Conservation (phyloP, 1,140 invertebrate genomes). For the Drosophila arawakana region DNA sequence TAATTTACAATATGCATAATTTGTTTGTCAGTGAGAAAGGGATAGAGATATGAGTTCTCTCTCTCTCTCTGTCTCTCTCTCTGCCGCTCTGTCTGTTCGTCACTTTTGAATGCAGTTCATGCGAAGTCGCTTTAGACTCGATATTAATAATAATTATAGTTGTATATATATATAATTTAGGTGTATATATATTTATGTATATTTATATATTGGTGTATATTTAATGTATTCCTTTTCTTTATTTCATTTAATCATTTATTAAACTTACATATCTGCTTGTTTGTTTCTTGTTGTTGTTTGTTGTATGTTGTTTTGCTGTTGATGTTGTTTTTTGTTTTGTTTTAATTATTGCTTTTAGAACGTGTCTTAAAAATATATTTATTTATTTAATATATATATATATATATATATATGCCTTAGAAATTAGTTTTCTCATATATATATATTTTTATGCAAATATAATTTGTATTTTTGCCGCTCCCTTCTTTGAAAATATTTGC, state of each 20-base stretch:
- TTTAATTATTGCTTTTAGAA: slow-evolving; percentile 81
- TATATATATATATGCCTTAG: slow-evolving; percentile 61
- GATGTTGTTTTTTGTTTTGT: slow-evolving; percentile 59
- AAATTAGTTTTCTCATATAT: slow-evolving; percentile 37
- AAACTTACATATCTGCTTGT: slow-evolving; percentile 45
- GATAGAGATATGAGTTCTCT: slow-evolving; percentile 3
- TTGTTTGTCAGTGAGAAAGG: slow-evolving; percentile 17
- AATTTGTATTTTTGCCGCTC: slow-evolving; percentile 57
- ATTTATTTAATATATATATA: slow-evolving; percentile 64
- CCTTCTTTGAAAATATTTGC: slow-evolving; percentile 50
- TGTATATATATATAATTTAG: slow-evolving; percentile 56
- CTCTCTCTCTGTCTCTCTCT: neutral
- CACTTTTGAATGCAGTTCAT: slow-evolving; percentile 26
- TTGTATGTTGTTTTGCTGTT: slow-evolving; percentile 45
- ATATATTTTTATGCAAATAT: slow-evolving; percentile 73
- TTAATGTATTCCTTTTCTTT: slow-evolving; percentile 67
- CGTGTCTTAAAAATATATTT: slow-evolving; percentile 82
- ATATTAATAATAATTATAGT: slow-evolving; percentile 30
- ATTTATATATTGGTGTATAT: slow-evolving; percentile 82
- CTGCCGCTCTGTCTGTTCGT: neutral
- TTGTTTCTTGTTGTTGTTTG: slow-evolving; percentile 37
- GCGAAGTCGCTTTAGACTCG: slow-evolving; percentile 8
- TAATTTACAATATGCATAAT: slow-evolving; percentile 56
- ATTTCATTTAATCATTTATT: slow-evolving; percentile 26
- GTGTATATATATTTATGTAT: slow-evolving; percentile 68